Evolutionary conservation across 1,140 invertebrate genomes (phyloP), one percentile per base, ranked within the genome.

Genomic region (Pissodes strobi): DNA sequence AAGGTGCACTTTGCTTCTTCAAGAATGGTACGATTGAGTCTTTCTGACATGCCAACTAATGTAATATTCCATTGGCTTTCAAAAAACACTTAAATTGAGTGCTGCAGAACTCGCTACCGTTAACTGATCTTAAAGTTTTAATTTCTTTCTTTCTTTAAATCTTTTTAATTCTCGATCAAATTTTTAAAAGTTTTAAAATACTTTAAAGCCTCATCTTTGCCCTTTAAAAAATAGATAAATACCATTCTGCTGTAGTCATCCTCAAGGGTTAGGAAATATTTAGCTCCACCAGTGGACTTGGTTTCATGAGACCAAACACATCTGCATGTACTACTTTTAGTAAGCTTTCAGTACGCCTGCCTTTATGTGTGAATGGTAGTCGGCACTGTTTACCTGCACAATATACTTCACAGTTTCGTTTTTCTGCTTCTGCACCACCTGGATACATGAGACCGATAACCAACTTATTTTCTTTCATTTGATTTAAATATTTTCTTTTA

Each of bases 21-120:
- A 1, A 73, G 66, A 2, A 81, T 49, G 2, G 72, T 80, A 10
- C 79, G 52, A 64, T 81, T 81, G 15, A 74, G 63, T 23, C 77
- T 45, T 61, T 82, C 81, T n/a, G 71, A 63, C n/a, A 74, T 52
- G 12, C 77, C 79, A 72, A 61, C 59, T 73, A 64, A 41, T 61
- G 41, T 12, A 64, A 30, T 13, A 76, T 75, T 34, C 72, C 75
- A 49, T 45, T 38, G 17, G 64, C 15, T 60, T 69, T 64, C 15
- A 67, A 69, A 62, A 65, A 77, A 19, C 64, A 49, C 49, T 70
- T 62, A 34, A 77, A 68, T 23, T 70, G 43, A 39, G 22, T 61
- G 27, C 23, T 62, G n/a, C 45, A 62, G 61, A 72, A 77, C 69
- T 78, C 76, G 5, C 53, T 37, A 23, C 70, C 70, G 55, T 67